Conservation (phyloP, 2,113 vertebrate species). For the Centrocercus urophasianus region DNA sequence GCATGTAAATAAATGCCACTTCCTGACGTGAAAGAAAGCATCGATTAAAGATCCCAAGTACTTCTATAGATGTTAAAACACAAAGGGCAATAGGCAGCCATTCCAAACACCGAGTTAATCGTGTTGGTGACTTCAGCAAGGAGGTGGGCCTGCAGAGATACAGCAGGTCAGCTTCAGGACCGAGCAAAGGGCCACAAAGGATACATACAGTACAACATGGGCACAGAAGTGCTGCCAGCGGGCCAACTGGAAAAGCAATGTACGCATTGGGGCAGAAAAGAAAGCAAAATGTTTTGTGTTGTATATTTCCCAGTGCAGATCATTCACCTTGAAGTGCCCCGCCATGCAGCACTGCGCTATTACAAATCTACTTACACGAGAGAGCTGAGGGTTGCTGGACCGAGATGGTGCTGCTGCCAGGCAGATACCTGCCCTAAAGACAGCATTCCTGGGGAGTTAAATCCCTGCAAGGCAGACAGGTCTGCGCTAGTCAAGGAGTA, state of each 20-base stretch:
- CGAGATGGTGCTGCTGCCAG: slow-evolving; percentile 98
- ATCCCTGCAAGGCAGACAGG: slow-evolving; percentile 94
- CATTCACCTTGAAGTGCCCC: neutral
- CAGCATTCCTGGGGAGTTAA: slow-evolving; percentile 92
- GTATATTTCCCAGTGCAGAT: neutral
- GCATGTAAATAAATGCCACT: neutral
- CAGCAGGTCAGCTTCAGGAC: neutral
- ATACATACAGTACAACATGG: accelerated
- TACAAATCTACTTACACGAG: slow-evolving; percentile 88
- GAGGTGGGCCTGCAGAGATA: neutral
- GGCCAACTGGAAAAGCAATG: neutral
- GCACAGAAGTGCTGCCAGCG: neutral
- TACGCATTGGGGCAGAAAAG: neutral
- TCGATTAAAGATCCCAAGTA: neutral
- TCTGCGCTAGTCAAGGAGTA: slow-evolving; percentile 96
- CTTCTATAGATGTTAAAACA: neutral
- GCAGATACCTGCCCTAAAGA: slow-evolving; percentile 95
- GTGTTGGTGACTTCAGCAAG: neutral
- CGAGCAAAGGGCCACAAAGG: neutral
- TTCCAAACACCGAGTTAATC: neutral
- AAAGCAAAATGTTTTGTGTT: accelerated
- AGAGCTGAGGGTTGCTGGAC: slow-evolving; percentile 94
- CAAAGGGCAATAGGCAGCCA: neutral
- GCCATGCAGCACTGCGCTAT: accelerated
- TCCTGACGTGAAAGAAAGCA: neutral